Conservation (phyloP, 2,888 invertebrate genomes). For the Punctoribates punctum region DNA sequence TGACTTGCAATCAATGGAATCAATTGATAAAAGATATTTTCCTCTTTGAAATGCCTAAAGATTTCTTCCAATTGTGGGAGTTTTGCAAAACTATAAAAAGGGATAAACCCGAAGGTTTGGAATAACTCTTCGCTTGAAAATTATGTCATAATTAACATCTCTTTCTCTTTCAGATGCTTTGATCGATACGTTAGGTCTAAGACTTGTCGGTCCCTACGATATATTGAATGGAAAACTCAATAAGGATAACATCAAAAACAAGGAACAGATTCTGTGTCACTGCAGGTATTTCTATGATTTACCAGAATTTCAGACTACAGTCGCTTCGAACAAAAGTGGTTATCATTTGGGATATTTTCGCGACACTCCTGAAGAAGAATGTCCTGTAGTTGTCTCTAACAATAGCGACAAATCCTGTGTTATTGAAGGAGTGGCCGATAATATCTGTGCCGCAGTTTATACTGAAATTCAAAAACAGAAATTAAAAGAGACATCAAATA, state of each 20-base stretch:
- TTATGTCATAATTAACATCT: slow-evolving; percentile 32
- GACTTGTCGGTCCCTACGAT: slow-evolving; percentile 83
- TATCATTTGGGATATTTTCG: slow-evolving; percentile 50
- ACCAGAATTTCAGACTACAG: slow-evolving; percentile 75
- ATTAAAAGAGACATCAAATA: slow-evolving; percentile 23
- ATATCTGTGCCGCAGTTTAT: slow-evolving; percentile 74
- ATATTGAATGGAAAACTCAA: slow-evolving; percentile 60
- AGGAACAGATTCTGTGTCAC: slow-evolving; percentile 64
- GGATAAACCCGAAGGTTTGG: slow-evolving; percentile 58
- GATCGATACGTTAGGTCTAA: slow-evolving; percentile 62
- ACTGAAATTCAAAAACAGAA: slow-evolving; percentile 63
- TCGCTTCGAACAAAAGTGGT: background rate
- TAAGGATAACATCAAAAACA: slow-evolving; percentile 49
- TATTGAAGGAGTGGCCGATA: slow-evolving; percentile 69
- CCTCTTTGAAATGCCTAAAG: slow-evolving; percentile 78
- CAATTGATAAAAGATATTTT: slow-evolving; percentile 68
- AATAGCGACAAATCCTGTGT: slow-evolving; percentile 65
- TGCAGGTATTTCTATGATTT: slow-evolving; percentile 92
- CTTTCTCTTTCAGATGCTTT: slow-evolving; percentile 59
- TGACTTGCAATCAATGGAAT: slow-evolving; percentile 57
- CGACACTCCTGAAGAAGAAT: slow-evolving; percentile 70
- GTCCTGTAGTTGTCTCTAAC: slow-evolving; percentile 74
- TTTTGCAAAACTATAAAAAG: slow-evolving; percentile 63
- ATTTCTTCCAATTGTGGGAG: slow-evolving; percentile 80
- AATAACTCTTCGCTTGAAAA: slow-evolving; percentile 25